Base-by-base conservation (phyloP, 2,888 invertebrate genomes). In the Sycophila texana region DNA sequence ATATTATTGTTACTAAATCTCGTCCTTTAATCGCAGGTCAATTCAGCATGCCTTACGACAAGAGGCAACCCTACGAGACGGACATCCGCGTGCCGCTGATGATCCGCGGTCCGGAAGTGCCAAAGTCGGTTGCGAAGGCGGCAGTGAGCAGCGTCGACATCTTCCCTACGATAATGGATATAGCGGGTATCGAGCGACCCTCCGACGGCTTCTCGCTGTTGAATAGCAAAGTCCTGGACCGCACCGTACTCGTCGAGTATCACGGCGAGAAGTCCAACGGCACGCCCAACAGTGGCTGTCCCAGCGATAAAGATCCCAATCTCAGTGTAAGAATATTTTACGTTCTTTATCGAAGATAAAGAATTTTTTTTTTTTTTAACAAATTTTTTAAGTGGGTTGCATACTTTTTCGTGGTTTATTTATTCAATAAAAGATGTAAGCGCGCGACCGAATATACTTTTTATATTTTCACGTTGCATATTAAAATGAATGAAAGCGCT, bases 21-120 rank as follows among this genome's bases (percentile, higher is more conserved):
- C 10, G 7, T 39, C 7, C 1, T 39, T 39, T 39, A 39, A 74
- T 77, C 75, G 74, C 88, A 96, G 97, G 97, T 14, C 97, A 98
- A 91, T 97, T 97, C 90, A 94, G 95, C 2, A 94, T 96, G 91
- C 95, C 97, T 0, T 94, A 94, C 91, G 98, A 98, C 90, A 98
- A 98, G 88, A 92, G 98, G 1, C 97, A 97, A 86, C 96, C 96
- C 0, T 98, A 98, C 90, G 97, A 98, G 88, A 95, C 96, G 0
- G 98, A 98, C 87, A 94, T 97, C 61, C 93, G 94, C 84, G 94
- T 98, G 0, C 98, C 98, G 0, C 91, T 98, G 4, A 86, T 97
- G 66, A 93, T 98, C 2, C 92, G 94, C 65, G 98, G 97, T 0
- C 97, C 98, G 0, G 92, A 92, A 1, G 91, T 97, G 14, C 85